Conservation (phyloP, 2,888 invertebrate genomes). For the Dascillus cervinus region DNA sequence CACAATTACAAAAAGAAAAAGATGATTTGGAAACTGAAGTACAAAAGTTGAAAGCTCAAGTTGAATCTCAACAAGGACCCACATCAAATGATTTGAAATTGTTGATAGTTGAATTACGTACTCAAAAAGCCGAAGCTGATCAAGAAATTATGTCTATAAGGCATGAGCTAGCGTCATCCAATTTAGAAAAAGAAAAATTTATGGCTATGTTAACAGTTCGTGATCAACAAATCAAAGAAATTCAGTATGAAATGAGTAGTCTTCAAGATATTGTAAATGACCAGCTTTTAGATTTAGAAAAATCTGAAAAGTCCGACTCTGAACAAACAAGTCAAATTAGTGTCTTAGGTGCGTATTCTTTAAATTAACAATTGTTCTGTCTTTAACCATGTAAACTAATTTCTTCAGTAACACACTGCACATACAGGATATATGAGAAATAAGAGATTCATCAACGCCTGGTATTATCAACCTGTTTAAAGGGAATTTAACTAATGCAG, state of each 20-base stretch:
- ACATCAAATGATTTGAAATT: constrained; percentile 26
- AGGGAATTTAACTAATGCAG: too few relatives aligned
- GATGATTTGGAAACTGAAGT: constrained; percentile 22
- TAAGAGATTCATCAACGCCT: too few relatives aligned
- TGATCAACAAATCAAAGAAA: constrained; percentile 38
- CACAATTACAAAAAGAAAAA: constrained; percentile 8
- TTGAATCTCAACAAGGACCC: constrained; percentile 21
- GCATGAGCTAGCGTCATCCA: constrained; percentile 33
- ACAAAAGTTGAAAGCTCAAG: constrained; percentile 21
- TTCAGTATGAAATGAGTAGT: constrained; percentile 36
- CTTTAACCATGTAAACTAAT: too few relatives aligned
- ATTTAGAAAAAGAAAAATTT: constrained; percentile 39
- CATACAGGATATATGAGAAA: too few relatives aligned
- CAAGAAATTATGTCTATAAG: constrained; percentile 29
- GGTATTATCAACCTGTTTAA: too few relatives aligned
- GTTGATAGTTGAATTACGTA: constrained; percentile 29
- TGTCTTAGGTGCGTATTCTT: constrained; percentile 13
- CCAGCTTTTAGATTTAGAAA: constrained; percentile 31
- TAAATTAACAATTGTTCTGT: not conserved
- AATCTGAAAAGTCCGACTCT: constrained; percentile 15
- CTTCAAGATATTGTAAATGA: constrained; percentile 38
- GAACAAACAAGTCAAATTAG: constrained; percentile 17
- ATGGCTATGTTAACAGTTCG: constrained; percentile 35
- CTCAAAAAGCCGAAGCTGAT: constrained; percentile 27
- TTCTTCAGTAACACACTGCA: too few relatives aligned